phyloP scores from a whole-genome alignment of 2,888 invertebrate species.

The Camptogramma bilineatum region DNA sequence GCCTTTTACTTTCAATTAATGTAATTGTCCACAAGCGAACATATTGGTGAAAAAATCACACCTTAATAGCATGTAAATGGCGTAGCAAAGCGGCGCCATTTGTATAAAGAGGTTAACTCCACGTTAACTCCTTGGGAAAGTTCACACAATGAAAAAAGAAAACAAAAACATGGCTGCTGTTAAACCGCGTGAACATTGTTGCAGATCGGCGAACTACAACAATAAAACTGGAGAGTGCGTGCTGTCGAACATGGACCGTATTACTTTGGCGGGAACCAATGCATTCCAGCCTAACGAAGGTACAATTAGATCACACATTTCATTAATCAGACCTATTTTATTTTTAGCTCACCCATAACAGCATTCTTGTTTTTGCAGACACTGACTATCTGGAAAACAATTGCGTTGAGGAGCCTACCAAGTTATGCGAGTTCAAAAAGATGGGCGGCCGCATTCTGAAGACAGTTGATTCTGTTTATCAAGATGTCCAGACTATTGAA shows the following conservation, averaged over 20 bases:
- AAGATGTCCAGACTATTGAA: slow-evolving; percentile 94
- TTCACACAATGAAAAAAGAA: slow-evolving; percentile 71
- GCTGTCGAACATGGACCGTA: slow-evolving; percentile 95
- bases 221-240: slow-evolving; percentile 94
- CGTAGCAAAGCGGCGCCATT: slow-evolving; percentile 53
- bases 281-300: slow-evolving; percentile 90
- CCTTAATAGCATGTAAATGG: slow-evolving; percentile 51
- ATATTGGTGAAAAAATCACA: slow-evolving; percentile 37
- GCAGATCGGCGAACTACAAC: slow-evolving; percentile 96
- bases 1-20: slow-evolving; percentile 30
- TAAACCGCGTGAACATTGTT: slow-evolving; percentile 73
- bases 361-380: slow-evolving; percentile 58
- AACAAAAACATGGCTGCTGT: slow-evolving; percentile 60
- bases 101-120: slow-evolving; percentile 46
- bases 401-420: slow-evolving; percentile 97
- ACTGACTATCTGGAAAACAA: slow-evolving; percentile 96
- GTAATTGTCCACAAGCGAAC: slow-evolving; percentile 26
- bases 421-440: slow-evolving; percentile 97
- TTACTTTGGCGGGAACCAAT: slow-evolving; percentile 93
- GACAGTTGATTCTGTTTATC: slow-evolving; percentile 97
- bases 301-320: slow-evolving; percentile 52
- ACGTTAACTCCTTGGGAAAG: slow-evolving; percentile 70
- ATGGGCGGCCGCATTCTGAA: slow-evolving; percentile 94
- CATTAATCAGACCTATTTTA: slow-evolving; percentile 37
- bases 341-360: slow-evolving; percentile 29